These are phyloP conservation scores for Meghimatium bilineatum DNA, from an alignment of 2,888 invertebrate species.

Conservation along the genomic window DNA sequence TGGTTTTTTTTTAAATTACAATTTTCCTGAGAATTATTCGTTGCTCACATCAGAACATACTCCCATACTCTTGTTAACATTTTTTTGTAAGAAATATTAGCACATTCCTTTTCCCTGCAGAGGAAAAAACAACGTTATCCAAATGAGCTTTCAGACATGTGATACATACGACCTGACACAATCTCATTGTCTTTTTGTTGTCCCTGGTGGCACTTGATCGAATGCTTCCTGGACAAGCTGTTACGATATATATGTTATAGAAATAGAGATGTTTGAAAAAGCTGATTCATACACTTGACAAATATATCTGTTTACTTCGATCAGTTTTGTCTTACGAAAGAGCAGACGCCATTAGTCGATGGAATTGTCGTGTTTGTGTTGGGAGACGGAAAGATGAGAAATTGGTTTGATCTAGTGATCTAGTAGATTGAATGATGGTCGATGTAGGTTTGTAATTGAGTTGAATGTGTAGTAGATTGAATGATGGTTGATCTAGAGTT, in stretches of 20 bases:
- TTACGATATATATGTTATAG: neutral
- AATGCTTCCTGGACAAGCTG: neutral
- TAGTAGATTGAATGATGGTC: too few relatives aligned
- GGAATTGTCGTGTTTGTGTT: neutral
- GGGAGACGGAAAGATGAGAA: too few relatives aligned
- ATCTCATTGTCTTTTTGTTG: neutral
- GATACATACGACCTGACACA: neutral
- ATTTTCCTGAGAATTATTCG: too few relatives aligned
- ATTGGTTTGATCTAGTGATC: too few relatives aligned
- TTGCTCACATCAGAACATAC: too few relatives aligned
- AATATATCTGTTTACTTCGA: neutral
- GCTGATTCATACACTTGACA: neutral
- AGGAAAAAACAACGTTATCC: neutral
- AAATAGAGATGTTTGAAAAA: neutral
- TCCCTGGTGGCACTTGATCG: neutral
- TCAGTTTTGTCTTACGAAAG: neutral
- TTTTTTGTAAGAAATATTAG: too few relatives aligned
- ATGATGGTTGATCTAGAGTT: too few relatives aligned
- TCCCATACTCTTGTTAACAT: too few relatives aligned
- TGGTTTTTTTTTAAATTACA: too few relatives aligned
- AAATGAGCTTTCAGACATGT: neutral
- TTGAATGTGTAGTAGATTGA: too few relatives aligned
- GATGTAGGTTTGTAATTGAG: too few relatives aligned
- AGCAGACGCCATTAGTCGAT: neutral
- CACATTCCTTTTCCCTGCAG: too few relatives aligned